These are phyloP conservation scores for Chiridota heheva DNA, from an alignment of 35 echinoderm and acorn worm species.

Conservation along the genomic window DNA sequence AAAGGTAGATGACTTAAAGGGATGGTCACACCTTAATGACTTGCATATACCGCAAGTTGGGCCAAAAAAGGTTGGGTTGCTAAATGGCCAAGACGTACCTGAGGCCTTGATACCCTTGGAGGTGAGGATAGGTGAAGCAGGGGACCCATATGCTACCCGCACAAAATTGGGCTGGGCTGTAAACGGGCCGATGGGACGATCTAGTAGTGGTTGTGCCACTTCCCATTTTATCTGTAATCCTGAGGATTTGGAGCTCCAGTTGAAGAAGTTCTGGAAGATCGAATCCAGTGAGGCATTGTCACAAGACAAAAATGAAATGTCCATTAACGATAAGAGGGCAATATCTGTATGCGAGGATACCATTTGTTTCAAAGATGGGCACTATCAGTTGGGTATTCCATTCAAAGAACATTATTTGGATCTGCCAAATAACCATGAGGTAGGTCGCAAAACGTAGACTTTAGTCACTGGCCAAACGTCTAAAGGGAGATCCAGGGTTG, in stretches of 20 bases:
- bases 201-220: neutral
- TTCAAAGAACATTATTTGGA: slow-evolving; percentile 15
- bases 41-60: slow-evolving; percentile 7
- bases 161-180: slow-evolving; percentile 54
- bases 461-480: slow-evolving; percentile 16
- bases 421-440: slow-evolving; percentile 38
- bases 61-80: neutral
- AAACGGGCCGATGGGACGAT: slow-evolving; percentile 40
- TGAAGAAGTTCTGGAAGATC: slow-evolving; percentile 43
- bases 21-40: slow-evolving; percentile 27
- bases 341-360: slow-evolving; percentile 22
- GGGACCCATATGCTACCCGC: slow-evolving; percentile 42
- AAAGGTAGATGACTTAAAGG: neutral
- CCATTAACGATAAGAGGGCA: slow-evolving; percentile 49
- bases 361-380: slow-evolving; percentile 31
- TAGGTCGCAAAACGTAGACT: slow-evolving; percentile 50
- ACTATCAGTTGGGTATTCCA: slow-evolving; percentile 61
- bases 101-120: slow-evolving; percentile 29
- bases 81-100: slow-evolving; percentile 56
- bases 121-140: slow-evolving; percentile 15
- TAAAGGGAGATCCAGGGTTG: slow-evolving; percentile 30
- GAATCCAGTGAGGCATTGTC: neutral
- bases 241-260: slow-evolving; percentile 1
- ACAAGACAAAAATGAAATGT: slow-evolving; percentile 21
- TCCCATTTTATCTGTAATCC: slow-evolving; percentile 24